Base-by-base conservation (phyloP, 2,113 vertebrate genomes). In the Ranitomeya imitator region DNA sequence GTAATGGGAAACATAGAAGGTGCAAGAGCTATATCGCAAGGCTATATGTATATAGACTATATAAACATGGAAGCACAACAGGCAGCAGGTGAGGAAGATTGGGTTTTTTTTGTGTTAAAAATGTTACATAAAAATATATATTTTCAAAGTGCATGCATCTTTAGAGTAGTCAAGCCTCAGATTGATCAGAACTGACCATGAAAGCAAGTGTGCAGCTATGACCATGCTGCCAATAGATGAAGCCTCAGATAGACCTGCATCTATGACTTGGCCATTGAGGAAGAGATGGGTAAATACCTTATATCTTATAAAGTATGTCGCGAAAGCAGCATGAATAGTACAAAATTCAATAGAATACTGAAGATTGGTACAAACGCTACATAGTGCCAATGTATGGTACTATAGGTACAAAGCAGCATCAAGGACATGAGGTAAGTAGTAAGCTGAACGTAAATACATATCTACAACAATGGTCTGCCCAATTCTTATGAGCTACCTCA, bases 331-430 rank as follows among this genome's bases (percentile, higher is more conserved):
- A 89, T 84, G 81, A 65, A 54, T 59, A 83, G 92, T 93, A 91
- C 91, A 90, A 91, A 89, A 88, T 89, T 93, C 93, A 94, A 92
- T 94, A 94, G 95, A 94, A 93, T 92, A 93, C 93, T 94, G 89
- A 92, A 93, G 93, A 93, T 92, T 92, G 91, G 90, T 92, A 94
- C 88, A 93, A 91, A 92, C 93, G 93, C 94, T 92, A 92, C 92
- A 90, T 92, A 89, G 93, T 91, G 93, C 11, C 90, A 92, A 93
- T 90, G 89, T 69, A 69, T 54, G 37, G 61, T 67, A 69, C 63
- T 84, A 89, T 90, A 82, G 85, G 67, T 86, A 91, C 90, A 91
- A 90, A 91, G 87, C 87, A 88, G 89, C 88, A 86, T 93, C 92
- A 92, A 88, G 78, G 80, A 89, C 82, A 31, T 88, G 87, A 89